These are phyloP conservation scores for Fukomys damarensis DNA, from an alignment of 2,113 vertebrate genomes.

Conservation along the genomic window DNA sequence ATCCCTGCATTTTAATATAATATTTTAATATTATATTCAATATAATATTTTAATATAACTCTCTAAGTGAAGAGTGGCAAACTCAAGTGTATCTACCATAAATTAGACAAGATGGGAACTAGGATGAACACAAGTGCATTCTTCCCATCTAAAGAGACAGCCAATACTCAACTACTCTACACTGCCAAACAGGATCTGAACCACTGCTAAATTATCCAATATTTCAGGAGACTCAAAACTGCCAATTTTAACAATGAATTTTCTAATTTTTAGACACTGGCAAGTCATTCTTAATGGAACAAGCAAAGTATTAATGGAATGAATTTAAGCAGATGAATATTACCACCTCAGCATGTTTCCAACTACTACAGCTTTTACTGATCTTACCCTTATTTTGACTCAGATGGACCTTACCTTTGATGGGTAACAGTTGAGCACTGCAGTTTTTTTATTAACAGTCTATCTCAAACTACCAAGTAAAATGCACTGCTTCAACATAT, in stretches of 20 bases:
- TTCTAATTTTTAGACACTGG: conserved; percentile 1
- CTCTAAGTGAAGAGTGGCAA: neutral
- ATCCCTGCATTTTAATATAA: neutral
- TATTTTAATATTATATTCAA: too few species aligned
- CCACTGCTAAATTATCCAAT: neutral
- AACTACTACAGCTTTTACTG: neutral
- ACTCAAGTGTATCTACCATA: conserved; percentile 16
- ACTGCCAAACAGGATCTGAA: neutral
- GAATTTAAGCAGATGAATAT: neutral
- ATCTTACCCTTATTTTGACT: neutral
- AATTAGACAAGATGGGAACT: neutral
- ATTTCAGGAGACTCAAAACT: conserved; percentile 25
- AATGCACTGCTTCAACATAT: neutral
- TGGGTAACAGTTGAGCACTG: neutral
- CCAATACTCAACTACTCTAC: neutral
- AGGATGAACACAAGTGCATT: neutral
- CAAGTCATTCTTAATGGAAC: conserved; percentile 2
- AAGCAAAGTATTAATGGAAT: conserved; percentile 29
- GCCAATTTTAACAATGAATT: neutral
- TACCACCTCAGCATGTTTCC: neutral
- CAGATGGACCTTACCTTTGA: neutral
- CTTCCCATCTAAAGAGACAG: neutral
- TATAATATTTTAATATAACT: conserved; percentile 43
- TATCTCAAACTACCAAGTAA: neutral
- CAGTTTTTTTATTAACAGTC: neutral